Evolutionary conservation across 1,140 invertebrate genomes (phyloP), one percentile per base, ranked within the genome.

Genomic region (Anagrus nilaparvatae): DNA sequence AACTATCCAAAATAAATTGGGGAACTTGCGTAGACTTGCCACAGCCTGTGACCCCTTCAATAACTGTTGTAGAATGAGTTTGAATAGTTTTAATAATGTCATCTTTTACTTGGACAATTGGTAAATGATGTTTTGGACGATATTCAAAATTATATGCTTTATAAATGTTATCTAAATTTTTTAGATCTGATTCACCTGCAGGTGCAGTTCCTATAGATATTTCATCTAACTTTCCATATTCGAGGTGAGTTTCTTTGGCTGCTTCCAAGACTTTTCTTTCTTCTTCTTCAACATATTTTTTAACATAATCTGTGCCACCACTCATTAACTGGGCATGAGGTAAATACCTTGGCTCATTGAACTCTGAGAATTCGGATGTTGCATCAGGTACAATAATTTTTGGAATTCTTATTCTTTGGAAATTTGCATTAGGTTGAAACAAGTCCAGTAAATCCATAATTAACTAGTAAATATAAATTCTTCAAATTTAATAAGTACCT

Each of bases 31-130:
- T 92, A 3, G 85, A 85, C 64, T 82, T 79, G 8, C 77, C 77
- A 59, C 73, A 76, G 4, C 91, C 91, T 4, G 91, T 95, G 40
- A 81, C 81, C 17, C 93, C 93, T 63, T 91, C 82, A 45, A 97
- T 83, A 10, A 97, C 77, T 2, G 85, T 65, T 4, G 86, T 75
- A 53, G 77, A 69, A 64, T 85, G 76, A 2, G 72, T 69, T 23
- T 73, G 57, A 12, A 92, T 73, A 32, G 74, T 77, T 6, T 70
- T 53, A 0, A 87, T 44, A 39, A 84, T 78, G 59, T 77, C 46
- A 21, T 66, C 56, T 39, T 30, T 50, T 13, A 38, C 25, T 14
- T 42, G 31, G 24, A 33, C 46, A 30, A 61, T 55, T 4, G 54
- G 45, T 29, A 64, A 45, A 41, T 48, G 44, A 9, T 25, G 19